Percentiles rank a stretch among this genome's conserved stretches.
Evolutionary conservation across 2,797 vertebrate species (phyloP).

Genomic region (Mastacembelus armatus): DNA sequence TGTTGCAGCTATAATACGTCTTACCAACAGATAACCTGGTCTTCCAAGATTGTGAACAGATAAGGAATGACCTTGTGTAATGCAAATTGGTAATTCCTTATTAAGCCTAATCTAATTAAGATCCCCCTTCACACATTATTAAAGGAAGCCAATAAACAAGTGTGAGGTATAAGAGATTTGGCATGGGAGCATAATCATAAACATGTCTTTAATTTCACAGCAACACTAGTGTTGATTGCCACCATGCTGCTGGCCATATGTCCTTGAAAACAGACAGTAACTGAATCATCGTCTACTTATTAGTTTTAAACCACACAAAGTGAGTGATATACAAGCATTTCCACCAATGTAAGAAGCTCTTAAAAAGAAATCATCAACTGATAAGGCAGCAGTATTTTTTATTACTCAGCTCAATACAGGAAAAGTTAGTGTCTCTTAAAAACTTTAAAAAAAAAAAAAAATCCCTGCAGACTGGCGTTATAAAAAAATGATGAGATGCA

Average conservation of each 20-base stretch:
- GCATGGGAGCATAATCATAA: slow-evolving; percentile 72
- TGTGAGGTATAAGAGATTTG: slow-evolving; percentile 64
- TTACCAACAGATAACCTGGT: slow-evolving; percentile 51
- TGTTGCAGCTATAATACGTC: slow-evolving; percentile 43
- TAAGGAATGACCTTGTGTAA: slow-evolving; percentile 76
- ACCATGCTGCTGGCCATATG: slow-evolving; percentile 66
- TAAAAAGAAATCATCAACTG: slow-evolving; percentile 13
- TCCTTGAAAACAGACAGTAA: slow-evolving; percentile 67
- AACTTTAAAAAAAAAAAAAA: not conserved
- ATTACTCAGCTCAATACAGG: slow-evolving; percentile 9
- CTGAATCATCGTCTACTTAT: slow-evolving; percentile 44
- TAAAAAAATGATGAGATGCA: slow-evolving; percentile 23
- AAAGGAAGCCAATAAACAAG: slow-evolving; percentile 77
- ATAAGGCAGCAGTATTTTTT: slow-evolving; percentile 13
- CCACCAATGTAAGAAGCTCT: not conserved
- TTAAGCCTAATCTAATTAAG: slow-evolving; percentile 76
- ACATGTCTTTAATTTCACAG: slow-evolving; percentile 74
- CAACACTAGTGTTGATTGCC: slow-evolving; percentile 65
- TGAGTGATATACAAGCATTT: slow-evolving; percentile 23
- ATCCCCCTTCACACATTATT: slow-evolving; percentile 78
- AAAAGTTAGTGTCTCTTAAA: slow-evolving; percentile 5
- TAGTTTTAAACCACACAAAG: slow-evolving; percentile 42
- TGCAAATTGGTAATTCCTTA: slow-evolving; percentile 71
- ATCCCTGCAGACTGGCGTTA: not conserved
- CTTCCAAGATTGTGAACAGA: slow-evolving; percentile 59